phyloP scores from a whole-genome alignment of 2,888 invertebrate species.

The Nowickia ferox region DNA sequence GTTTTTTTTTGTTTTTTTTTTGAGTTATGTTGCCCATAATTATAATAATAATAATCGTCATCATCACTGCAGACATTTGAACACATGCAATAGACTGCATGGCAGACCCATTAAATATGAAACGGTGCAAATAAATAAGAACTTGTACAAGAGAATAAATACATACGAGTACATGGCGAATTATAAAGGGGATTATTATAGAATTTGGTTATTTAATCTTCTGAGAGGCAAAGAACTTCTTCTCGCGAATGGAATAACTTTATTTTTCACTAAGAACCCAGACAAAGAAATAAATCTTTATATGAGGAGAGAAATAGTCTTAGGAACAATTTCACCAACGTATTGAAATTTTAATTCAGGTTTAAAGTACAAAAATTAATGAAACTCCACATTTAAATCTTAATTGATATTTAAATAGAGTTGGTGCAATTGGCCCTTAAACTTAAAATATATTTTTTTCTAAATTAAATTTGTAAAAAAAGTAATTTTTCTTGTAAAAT shows the following conservation, averaged over 20 bases:
- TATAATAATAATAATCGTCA: constrained; percentile 59
- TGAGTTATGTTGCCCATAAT: constrained; percentile 41
- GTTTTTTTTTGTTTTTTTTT: constrained; percentile 6
- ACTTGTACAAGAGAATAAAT: not conserved
- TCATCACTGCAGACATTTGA: constrained; percentile 51
- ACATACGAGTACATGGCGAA: not conserved
- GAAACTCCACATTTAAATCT: too few relatives aligned
- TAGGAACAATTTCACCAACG: too few relatives aligned
- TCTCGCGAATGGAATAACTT: not conserved
- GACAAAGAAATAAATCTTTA: too few relatives aligned
- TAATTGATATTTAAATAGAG: too few relatives aligned
- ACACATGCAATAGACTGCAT: constrained; percentile 62
- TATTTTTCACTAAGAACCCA: not conserved
- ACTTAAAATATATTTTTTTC: too few relatives aligned
- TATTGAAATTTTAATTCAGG: too few relatives aligned
- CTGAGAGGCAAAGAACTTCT: not conserved
- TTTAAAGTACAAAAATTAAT: too few relatives aligned
- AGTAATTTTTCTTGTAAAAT: too few relatives aligned
- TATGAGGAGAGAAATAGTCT: too few relatives aligned
- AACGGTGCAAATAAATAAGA: constrained; percentile 43
- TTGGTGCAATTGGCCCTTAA: too few relatives aligned
- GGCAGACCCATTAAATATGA: constrained; percentile 50
- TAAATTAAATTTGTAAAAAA: too few relatives aligned
- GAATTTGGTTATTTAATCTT: constrained; percentile 32
- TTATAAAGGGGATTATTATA: constrained; percentile 24